These are phyloP conservation scores for Gari tellinella DNA, from an alignment of 2,888 invertebrate genomes.

Conservation along the genomic window DNA sequence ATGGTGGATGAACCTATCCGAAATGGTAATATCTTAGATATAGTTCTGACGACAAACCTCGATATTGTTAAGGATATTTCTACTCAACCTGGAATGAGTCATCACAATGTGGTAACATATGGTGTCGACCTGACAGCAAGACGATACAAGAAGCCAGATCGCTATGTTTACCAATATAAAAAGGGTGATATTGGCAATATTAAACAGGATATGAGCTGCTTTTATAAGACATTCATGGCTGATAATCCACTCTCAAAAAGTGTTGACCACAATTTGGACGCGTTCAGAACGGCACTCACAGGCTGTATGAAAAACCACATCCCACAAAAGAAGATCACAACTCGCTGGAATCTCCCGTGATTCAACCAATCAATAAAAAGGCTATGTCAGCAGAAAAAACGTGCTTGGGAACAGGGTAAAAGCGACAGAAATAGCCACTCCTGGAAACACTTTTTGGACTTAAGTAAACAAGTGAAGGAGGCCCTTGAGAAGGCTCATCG, in stretches of 20 bases:
- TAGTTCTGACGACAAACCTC: slow-evolving; percentile 24
- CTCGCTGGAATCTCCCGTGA: slow-evolving; percentile 30
- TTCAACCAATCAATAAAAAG: slow-evolving; percentile 18
- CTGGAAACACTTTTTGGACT: slow-evolving; percentile 22
- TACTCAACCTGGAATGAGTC: slow-evolving; percentile 29
- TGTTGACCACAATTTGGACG: slow-evolving; percentile 26
- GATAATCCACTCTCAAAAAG: neutral
- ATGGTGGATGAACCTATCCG: slow-evolving; percentile 23
- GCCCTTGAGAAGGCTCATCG: slow-evolving; percentile 22
- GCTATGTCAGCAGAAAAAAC: no score
- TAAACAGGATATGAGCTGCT: slow-evolving; percentile 7
- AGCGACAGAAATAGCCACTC: slow-evolving; percentile 23
- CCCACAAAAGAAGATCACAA: slow-evolving; percentile 37
- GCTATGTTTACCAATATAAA: slow-evolving; percentile 37
- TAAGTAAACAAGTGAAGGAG: slow-evolving; percentile 20
- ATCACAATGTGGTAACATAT: slow-evolving; percentile 18
- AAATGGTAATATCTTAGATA: slow-evolving; percentile 28
- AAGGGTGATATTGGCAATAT: slow-evolving; percentile 20
- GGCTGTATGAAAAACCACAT: slow-evolving; percentile 29
- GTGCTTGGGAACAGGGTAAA: slow-evolving; percentile 25
- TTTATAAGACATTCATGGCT: slow-evolving; percentile 2
- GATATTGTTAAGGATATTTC: slow-evolving; percentile 16
- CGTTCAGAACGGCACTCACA: slow-evolving; percentile 17
- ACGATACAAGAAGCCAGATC: slow-evolving; percentile 20
- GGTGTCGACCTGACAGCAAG: slow-evolving; percentile 16